Conservation (phyloP, 2,888 invertebrate genomes). For the Siphonodentalium dalli region DNA sequence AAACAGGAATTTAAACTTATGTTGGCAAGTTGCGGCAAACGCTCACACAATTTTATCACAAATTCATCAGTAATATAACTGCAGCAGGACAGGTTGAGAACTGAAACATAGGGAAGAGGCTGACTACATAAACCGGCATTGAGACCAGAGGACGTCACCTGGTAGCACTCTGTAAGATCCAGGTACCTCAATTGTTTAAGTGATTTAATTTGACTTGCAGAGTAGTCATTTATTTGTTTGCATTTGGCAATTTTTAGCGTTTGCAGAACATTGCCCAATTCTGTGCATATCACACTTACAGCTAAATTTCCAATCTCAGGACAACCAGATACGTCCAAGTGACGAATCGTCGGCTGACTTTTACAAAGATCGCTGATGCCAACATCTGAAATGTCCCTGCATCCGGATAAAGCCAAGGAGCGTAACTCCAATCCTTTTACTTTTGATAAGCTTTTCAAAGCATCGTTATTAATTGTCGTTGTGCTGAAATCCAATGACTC, state of each 20-base stretch:
- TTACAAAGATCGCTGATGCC: conserved; percentile 70
- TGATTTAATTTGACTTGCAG: conserved; percentile 70
- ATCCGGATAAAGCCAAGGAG: conserved; percentile 69
- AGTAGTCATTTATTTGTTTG: conserved; percentile 72
- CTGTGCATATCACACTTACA: conserved; percentile 71
- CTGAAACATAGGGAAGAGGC: conserved; percentile 45
- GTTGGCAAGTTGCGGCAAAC: conserved; percentile 70
- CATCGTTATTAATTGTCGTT: conserved; percentile 74
- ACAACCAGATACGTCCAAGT: conserved; percentile 74
- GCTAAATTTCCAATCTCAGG: conserved; percentile 74
- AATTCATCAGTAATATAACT: conserved; percentile 71
- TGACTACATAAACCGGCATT: conserved; percentile 70
- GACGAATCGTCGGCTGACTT: conserved; percentile 70
- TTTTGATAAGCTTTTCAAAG: conserved; percentile 70
- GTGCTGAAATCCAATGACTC: conserved; percentile 74
- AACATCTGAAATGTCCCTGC: conserved; percentile 73
- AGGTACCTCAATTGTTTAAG: conserved; percentile 71
- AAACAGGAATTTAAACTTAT: conserved; percentile 76
- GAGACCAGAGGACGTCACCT: conserved; percentile 72
- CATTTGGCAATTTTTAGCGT: conserved; percentile 73
- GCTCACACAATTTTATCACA: conserved; percentile 71
- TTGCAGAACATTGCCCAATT: conserved; percentile 71
- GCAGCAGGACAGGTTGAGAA: conserved; percentile 58
- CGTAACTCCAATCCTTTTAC: conserved; percentile 69
- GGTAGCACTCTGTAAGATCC: conserved; percentile 76